Base-by-base conservation (phyloP, 2,888 invertebrate genomes). In the Ormyrus thymus region DNA sequence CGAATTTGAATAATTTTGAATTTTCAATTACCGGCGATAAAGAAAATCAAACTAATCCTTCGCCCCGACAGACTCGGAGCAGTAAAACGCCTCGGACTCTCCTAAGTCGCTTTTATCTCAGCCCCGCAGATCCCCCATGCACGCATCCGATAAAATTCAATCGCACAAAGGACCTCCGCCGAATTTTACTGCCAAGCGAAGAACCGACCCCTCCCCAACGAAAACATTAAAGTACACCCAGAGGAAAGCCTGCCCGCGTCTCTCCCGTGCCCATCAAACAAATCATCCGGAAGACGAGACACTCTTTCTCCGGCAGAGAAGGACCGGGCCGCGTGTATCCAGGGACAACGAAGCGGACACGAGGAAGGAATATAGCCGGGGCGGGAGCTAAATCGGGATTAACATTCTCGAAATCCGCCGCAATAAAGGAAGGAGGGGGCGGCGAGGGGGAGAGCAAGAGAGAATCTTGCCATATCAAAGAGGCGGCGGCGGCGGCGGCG, bases 361-460 rank as follows among this genome's bases (percentile, higher is more conserved):
- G 10, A 56, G 58, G 58, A 5, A 15, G 43, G 61, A 46, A 55
- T 59, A 69, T 74, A 71, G 10, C 46, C 64, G 48, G 29, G 29
- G 15, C 58, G 64, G 55, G 58, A 29, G 58, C 69, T 81, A 75
- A 78, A 81, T 78, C 75, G 72, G 73, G 79, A 81, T 79, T 79
- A 81, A 81, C 79, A 77, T 79, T 79, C 77, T 77, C 79, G 77
- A 79, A 81, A 74, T 79, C 74, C 69, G 66, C 66, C 69, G 74
- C 79, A 77, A 74, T 79, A 69, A 73, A 81, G 76, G 68, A 75
- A 58, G 55, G 9, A 50, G 48, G 56, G 43, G 29, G 50, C 11
- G 8, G n/a, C 10, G 15, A 70, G 61, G 53, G 29, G 46, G 64
- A 62, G 45, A 55, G 51, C 10, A 48, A 15, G 43, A 58, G 73